Conservation (phyloP, 2,113 vertebrate genomes). For the Pycnonotus jocosus region DNA sequence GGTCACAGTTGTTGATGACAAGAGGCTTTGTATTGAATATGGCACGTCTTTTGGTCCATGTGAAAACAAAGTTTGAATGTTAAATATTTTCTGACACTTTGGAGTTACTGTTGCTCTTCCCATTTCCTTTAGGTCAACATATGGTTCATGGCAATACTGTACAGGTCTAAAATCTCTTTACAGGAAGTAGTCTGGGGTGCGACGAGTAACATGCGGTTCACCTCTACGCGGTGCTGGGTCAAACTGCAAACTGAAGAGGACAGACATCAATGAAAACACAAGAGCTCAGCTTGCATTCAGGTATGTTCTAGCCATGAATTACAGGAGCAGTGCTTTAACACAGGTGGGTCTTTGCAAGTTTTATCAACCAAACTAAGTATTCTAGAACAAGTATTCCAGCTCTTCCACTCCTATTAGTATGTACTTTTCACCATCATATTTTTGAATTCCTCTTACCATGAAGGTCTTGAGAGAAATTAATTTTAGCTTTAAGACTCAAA, state of each 20-base stretch:
- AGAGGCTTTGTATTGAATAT: conserved; percentile 85
- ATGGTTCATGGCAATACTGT: conserved; percentile 85
- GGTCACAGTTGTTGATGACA: conserved; percentile 79
- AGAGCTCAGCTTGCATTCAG: background rate
- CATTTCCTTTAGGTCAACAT: conserved; percentile 75
- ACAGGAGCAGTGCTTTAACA: background rate
- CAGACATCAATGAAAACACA: background rate
- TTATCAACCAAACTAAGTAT: background rate
- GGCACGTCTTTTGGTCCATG: conserved; percentile 93
- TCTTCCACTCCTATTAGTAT: background rate
- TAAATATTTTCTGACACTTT: conserved; percentile 85
- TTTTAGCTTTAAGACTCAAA: background rate
- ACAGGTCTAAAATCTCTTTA: conserved; percentile 83
- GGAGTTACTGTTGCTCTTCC: conserved; percentile 82
- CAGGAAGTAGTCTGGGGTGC: conserved; percentile 98
- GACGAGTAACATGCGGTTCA: conserved; percentile 96
- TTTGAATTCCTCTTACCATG: background rate
- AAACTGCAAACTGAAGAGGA: conserved; percentile 90
- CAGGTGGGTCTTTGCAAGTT: background rate
- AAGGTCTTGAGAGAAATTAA: background rate
- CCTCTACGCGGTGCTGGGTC: conserved; percentile 96
- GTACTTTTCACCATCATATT: background rate
- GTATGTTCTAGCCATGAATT: rapidly evolving
- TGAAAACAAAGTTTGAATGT: conserved; percentile 83
- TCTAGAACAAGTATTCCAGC: background rate